Evolutionary conservation across 1,140 invertebrate genomes (phyloP), one percentile per base, ranked within the genome.

Genomic region (Aphelenchoides besseyi): DNA sequence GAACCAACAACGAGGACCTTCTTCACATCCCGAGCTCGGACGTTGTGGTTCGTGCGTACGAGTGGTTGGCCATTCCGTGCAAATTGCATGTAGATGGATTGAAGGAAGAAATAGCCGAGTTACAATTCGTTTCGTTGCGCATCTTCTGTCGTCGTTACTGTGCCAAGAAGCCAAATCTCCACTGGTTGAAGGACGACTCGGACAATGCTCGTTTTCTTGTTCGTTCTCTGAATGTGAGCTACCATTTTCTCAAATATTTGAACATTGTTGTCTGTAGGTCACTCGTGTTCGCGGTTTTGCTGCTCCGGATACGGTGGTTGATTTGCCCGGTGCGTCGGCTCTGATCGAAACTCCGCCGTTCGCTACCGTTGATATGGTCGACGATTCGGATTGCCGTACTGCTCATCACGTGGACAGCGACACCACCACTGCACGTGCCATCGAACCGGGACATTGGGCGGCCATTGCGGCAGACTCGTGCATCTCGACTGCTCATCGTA

Each of bases 381-480:
- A 48, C 41, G 41, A 48, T 23, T 12, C 41, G 41, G 41, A 48
- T 23, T 48, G 41, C 41, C 41, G 23, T 12, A 48, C 41, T 12
- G 59, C 59, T 2, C 59, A 61, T 1, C 2, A 2, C 30, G 1
- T 61, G 26, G 59, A 61, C 30, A 29, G 16, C 1, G 30, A n/a
- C 59, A 61, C 59, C 18, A 61, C n/a, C 30, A 61, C 59, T 28
- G 59, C 59, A 18, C 16, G 16, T 28, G 16, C 59, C 41, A 48
- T 48, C 41, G 41, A 48, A 23, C 41, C 41, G 41, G 41, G 23
- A 23, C 41, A 48, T 23, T 48, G 41, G 41, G 41, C 12, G 12
- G 41, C 41, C 12, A 48, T 48, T 23, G 41, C 41, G 12, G 41
- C 41, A 12, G 41, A 48, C 41, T 48, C 41, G 41, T 12, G 12